Conservation (phyloP, 2,113 vertebrate species). For the Silurus meridionalis region DNA sequence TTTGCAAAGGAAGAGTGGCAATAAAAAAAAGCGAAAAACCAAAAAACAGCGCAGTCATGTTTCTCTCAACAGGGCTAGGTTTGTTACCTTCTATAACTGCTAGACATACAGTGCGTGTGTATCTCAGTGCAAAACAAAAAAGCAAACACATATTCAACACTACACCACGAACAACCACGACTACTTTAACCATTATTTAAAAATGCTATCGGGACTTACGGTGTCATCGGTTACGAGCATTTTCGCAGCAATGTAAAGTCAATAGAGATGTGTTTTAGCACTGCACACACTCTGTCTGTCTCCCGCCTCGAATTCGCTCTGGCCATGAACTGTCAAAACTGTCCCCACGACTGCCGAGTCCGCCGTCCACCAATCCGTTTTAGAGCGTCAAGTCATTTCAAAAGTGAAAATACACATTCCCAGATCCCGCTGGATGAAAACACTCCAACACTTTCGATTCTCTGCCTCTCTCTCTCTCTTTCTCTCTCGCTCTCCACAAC, state of each 20-base stretch:
- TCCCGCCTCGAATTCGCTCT: slow-evolving; percentile 4
- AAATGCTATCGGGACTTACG: slow-evolving; percentile 14
- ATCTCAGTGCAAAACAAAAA: not conserved
- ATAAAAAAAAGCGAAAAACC: not conserved
- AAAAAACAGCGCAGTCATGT: not conserved
- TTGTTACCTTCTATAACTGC: not conserved
- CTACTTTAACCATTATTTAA: not conserved
- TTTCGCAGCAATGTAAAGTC: not conserved
- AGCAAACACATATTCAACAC: not conserved
- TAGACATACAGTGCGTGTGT: not conserved
- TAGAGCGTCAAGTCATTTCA: slow-evolving; percentile 65
- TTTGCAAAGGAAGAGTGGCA: not conserved
- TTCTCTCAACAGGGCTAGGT: not conserved
- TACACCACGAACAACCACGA: not conserved
- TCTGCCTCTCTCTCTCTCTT: slow-evolving; percentile 19
- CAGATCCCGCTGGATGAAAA: slow-evolving; percentile 58
- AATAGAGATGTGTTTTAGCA: slow-evolving; percentile 9
- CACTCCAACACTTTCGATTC: slow-evolving; percentile 57
- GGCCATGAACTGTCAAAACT: slow-evolving; percentile 46
- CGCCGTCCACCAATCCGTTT: slow-evolving; percentile 3
- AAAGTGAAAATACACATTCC: slow-evolving; percentile 75
- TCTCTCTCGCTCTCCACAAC: too few species aligned
- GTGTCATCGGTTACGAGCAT: slow-evolving; percentile 14
- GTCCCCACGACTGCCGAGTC: slow-evolving; percentile 17
- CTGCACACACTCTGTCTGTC: not conserved